Conservation (phyloP, 2,888 invertebrate genomes). For the Gymnoscelis rufifasciata region DNA sequence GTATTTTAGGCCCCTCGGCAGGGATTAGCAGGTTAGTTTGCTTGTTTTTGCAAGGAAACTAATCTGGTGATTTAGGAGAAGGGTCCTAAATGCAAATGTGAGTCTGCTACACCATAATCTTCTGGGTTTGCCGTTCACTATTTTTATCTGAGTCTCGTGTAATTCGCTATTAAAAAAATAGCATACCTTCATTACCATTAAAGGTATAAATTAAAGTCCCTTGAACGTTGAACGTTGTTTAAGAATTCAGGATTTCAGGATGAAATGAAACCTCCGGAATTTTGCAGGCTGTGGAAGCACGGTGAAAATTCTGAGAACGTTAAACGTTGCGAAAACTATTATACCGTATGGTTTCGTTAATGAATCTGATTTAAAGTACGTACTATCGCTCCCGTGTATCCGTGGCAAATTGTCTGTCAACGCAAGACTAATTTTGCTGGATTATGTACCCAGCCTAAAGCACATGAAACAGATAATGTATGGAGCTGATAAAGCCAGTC, state of each 20-base stretch:
- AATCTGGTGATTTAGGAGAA: slow-evolving; percentile 14
- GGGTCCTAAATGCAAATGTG: neutral
- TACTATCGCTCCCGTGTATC: no score
- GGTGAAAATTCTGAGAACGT: neutral
- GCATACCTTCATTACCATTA: slow-evolving; percentile 5
- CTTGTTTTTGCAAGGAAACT: slow-evolving; percentile 17
- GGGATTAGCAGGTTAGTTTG: slow-evolving; percentile 18
- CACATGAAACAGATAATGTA: slow-evolving; percentile 5
- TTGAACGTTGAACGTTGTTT: slow-evolving; percentile 13
- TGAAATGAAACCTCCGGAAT: slow-evolving; percentile 17
- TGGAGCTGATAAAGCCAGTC: slow-evolving; percentile 17
- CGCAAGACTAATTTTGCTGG: neutral
- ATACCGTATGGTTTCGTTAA: neutral
- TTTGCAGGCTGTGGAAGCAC: slow-evolving; percentile 13
- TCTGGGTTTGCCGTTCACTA: neutral
- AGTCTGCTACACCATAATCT: neutral
- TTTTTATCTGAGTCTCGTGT: neutral
- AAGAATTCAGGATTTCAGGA: slow-evolving; percentile 11
- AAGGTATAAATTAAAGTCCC: slow-evolving; percentile 9
- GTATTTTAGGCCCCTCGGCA: slow-evolving; percentile 9
- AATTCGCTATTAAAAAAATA: neutral
- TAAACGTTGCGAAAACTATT: slow-evolving; percentile 1
- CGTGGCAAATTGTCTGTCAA: neutral
- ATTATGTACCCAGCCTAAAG: slow-evolving; percentile 1
- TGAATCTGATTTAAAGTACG: no score